Conservation (phyloP, 1,140 invertebrate species). For the Zaprionus davidi region DNA sequence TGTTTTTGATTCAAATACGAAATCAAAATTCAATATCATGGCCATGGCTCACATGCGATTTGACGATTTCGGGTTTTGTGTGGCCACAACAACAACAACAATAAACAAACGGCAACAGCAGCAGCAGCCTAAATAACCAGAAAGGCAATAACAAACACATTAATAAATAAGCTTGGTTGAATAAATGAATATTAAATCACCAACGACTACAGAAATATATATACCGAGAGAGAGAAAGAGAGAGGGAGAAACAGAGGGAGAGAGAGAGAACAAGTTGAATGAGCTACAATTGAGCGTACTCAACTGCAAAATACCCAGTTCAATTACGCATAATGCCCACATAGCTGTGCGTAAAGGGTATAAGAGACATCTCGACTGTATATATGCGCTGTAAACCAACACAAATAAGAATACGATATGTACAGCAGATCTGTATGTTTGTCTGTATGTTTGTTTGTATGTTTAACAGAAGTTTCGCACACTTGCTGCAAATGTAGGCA, state of each 20-base stretch:
- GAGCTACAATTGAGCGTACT: background rate
- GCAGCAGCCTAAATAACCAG: conserved; percentile 9
- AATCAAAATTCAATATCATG: conserved; percentile 75
- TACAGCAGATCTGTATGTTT: no score
- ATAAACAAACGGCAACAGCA: conserved; percentile 44
- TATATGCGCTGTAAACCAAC: background rate
- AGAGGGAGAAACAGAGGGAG: conserved; percentile 8
- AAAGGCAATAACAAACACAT: conserved; percentile 37
- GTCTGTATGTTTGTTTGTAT: background rate
- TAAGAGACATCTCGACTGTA: conserved; percentile 15
- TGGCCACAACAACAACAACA: conserved; percentile 41
- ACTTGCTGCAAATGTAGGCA: background rate
- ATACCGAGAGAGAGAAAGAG: background rate
- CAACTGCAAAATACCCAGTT: background rate
- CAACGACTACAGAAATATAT: conserved; percentile 47
- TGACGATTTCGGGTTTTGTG: conserved; percentile 59
- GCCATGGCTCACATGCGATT: conserved; percentile 78
- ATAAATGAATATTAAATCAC: conserved; percentile 81
- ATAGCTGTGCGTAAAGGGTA: background rate
- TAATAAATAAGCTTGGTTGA: conserved; percentile 79
- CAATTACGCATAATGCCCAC: background rate
- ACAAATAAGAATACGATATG: no score
- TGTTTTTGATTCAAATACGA: conserved; percentile 49
- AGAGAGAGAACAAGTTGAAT: conserved; percentile 25
- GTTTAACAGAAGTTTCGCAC: background rate